Base-by-base conservation (phyloP, 2,888 invertebrate genomes). In the Drosophila anomalata region DNA sequence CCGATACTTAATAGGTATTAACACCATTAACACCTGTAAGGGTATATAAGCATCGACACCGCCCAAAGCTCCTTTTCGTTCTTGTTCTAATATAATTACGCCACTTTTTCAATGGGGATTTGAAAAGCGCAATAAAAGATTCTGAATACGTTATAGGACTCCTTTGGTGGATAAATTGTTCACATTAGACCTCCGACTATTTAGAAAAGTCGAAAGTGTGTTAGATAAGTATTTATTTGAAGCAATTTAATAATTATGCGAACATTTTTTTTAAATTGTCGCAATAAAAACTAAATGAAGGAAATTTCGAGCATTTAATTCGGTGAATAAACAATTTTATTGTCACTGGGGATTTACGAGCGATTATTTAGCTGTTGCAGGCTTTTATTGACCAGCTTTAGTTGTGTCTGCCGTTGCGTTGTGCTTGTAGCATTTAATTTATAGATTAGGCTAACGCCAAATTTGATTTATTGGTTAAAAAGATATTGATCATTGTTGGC, bases 281-380 rank as follows among this genome's bases (percentile, higher is more conserved):
- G 36, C 14, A 14, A 36, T 36, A 14, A n/a, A 36, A n/a, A 7
- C 53, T 46, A 48, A 52, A 42, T 58, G 53, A 68, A 48, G 58
- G 57, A 65, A 75, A 72, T 59, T 73, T 74, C 67, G 36, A 50
- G 33, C 67, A 76, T 73, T 70, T 85, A 76, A 63, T 67, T 68
- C 79, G 77, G 83, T 83, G 83, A 86, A 86, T 84, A 86, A 86
- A 83, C 84, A 84, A 83, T 84, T 84, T 84, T 86, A 86, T 84
- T 84, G 84, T 84, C 86, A 86, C 86, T 84, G 78, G 85, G 76
- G 77, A 86, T 80, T 86, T 83, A 86, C 79, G 83, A 79, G 73
- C 83, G 79, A 84, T 86, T 84, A 80, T 79, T 84, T 76, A 73
- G 77, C 78, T 77, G 85, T 76, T 84, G 83, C 20, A 31, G 63